A percentile compares a stretch with the other conserved stretches of the same genome.
phyloP scores from a whole-genome alignment of 1,140 invertebrate species.

The Drosophila subpulchrella region DNA sequence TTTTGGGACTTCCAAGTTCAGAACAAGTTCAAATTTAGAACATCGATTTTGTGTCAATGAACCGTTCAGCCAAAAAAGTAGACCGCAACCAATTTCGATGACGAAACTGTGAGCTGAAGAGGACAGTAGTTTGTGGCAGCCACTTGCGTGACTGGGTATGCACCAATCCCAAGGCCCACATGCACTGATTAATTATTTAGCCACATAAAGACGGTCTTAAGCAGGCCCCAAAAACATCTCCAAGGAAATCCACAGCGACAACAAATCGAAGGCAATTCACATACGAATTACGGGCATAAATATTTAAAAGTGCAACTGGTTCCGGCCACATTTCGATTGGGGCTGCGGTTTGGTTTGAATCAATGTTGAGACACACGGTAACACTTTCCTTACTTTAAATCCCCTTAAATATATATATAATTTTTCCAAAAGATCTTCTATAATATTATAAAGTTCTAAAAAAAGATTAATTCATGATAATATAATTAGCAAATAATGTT shows the following conservation, averaged over 20 bases:
- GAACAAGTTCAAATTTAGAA: slow-evolving; percentile 29
- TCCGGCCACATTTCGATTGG: neutral
- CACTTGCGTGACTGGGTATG: slow-evolving; percentile 53
- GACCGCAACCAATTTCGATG: slow-evolving; percentile 10
- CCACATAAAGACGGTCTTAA: slow-evolving; percentile 38
- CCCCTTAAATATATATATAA: no score
- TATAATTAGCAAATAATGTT: no score
- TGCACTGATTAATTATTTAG: slow-evolving; percentile 66
- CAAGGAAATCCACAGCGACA: slow-evolving; percentile 37
- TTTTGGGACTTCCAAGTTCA: neutral
- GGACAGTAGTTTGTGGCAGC: neutral
- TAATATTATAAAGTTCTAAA: no score
- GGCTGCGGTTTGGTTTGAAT: neutral
- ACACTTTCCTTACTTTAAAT: no score
- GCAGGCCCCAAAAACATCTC: slow-evolving; percentile 32
- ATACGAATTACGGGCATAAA: slow-evolving; percentile 69
- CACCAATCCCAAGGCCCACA: slow-evolving; percentile 38
- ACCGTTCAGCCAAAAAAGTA: slow-evolving; percentile 7
- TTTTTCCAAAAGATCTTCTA: no score
- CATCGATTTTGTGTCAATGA: slow-evolving; percentile 70
- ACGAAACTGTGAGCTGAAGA: neutral
- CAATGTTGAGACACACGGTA: neutral
- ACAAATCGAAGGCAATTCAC: slow-evolving; percentile 69
- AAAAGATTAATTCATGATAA: no score
- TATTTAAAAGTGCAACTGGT: slow-evolving; percentile 60